These are phyloP conservation scores for Hypomesus transpacificus DNA, from an alignment of 2,113 vertebrate species.

Conservation along the genomic window DNA sequence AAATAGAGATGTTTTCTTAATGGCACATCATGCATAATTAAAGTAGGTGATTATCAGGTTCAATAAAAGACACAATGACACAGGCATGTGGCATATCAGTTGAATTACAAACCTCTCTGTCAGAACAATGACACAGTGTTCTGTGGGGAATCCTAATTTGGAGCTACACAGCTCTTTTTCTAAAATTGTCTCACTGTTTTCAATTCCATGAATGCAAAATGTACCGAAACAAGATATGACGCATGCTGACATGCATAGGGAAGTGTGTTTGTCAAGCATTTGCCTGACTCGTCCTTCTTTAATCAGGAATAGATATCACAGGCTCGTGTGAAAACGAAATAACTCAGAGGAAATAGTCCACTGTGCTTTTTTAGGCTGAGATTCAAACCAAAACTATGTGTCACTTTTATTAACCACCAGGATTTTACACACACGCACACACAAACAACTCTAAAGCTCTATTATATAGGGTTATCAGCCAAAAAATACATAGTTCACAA, in stretches of 20 bases:
- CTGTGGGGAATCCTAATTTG: neutral
- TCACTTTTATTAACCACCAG: too few relatives aligned
- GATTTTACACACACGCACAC: neutral
- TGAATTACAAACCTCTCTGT: neutral
- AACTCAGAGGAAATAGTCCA: neutral
- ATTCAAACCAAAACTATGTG: neutral
- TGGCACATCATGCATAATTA: neutral
- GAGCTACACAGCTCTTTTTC: neutral
- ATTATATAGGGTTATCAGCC: neutral
- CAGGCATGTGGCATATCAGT: neutral
- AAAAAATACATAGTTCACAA: neutral
- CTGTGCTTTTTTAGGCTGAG: neutral
- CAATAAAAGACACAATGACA: neutral
- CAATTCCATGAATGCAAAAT: neutral
- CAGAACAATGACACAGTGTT: neutral
- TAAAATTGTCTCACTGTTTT: neutral
- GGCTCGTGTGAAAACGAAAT: neutral
- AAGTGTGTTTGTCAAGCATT: neutral
- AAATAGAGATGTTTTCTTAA: neutral
- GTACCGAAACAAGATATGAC: neutral
- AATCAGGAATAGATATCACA: neutral
- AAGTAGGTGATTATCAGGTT: neutral
- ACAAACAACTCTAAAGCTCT: neutral
- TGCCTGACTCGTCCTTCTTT: constrained; percentile 1
- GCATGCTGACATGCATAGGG: neutral